Conservation (phyloP, 2,113 vertebrate genomes). For the Alaudala cheleensis region DNA sequence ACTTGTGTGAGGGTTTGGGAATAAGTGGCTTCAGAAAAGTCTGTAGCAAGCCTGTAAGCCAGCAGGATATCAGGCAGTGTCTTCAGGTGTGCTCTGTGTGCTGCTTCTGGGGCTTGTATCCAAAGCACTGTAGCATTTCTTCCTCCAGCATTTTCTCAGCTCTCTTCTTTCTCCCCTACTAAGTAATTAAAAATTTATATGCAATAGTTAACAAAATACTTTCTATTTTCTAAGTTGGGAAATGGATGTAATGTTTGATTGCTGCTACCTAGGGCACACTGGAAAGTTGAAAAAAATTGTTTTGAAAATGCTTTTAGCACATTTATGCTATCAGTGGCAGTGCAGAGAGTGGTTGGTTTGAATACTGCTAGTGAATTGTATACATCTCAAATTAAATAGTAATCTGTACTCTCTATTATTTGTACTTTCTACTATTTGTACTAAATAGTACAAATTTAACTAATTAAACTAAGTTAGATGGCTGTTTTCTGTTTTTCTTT, state of each 20-base stretch:
- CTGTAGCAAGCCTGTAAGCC: background rate
- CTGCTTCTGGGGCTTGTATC: background rate
- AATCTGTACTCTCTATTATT: background rate
- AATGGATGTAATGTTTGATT: background rate
- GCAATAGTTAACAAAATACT: conserved; percentile 10
- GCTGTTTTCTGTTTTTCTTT: background rate
- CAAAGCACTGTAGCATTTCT: background rate
- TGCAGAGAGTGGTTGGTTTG: background rate
- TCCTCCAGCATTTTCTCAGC: background rate
- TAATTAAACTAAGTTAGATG: background rate
- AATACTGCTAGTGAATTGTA: background rate
- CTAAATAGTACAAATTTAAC: background rate
- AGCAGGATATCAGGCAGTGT: background rate
- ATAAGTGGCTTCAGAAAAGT: conserved; percentile 3
- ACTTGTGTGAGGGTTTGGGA: background rate
- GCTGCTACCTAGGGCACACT: background rate
- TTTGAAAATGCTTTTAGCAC: background rate
- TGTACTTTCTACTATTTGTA: background rate
- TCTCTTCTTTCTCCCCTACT: background rate
- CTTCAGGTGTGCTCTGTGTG: background rate
- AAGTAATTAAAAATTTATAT: conserved; percentile 21
- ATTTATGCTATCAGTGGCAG: background rate
- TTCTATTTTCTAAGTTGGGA: background rate
- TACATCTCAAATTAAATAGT: background rate
- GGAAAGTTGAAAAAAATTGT: background rate